A percentile compares a stretch with the other conserved stretches of the same genome.
phyloP scores from a whole-genome alignment of 2,113 vertebrate genomes.

The Muscicapa adusta region DNA sequence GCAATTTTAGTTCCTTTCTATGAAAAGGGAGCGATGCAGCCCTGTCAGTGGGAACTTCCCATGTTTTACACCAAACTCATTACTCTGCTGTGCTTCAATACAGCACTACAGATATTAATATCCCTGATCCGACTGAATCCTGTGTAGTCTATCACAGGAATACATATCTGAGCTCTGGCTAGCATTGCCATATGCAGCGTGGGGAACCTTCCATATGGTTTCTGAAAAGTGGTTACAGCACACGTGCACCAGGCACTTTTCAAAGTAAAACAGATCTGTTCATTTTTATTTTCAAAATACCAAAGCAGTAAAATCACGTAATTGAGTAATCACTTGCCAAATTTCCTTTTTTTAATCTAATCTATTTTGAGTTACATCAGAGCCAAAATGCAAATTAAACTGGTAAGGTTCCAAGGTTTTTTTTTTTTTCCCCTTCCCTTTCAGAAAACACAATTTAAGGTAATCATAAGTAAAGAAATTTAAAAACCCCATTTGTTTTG shows the following conservation, averaged over 20 bases:
- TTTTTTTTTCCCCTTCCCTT: background rate
- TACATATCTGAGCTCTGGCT: background rate
- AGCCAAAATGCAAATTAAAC: slow-evolving; percentile 79
- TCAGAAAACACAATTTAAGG: slow-evolving; percentile 69
- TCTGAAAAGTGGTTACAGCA: slow-evolving; percentile 59
- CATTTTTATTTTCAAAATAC: slow-evolving; percentile 71
- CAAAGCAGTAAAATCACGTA: slow-evolving; percentile 79
- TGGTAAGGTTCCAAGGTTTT: slow-evolving; percentile 69
- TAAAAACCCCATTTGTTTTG: slow-evolving; percentile 59
- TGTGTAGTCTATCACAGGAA: background rate
- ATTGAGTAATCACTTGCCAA: slow-evolving; percentile 81
- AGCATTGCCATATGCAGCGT: background rate
- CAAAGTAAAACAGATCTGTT: slow-evolving; percentile 71
- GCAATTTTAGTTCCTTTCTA: background rate
- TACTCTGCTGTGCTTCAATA: background rate
- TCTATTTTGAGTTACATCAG: slow-evolving; percentile 76
- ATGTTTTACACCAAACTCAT: background rate
- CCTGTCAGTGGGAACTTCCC: background rate
- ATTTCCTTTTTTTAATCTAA: slow-evolving; percentile 77
- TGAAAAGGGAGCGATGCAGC: background rate
- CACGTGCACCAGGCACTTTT: slow-evolving; percentile 65
- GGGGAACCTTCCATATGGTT: slow-evolving; percentile 39
- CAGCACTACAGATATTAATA: background rate
- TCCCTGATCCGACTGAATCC: background rate
- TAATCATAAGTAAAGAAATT: slow-evolving; percentile 62